Evolutionary conservation across 2,888 invertebrate genomes (phyloP).

Genomic region (Chromoteleia sp.): DNA sequence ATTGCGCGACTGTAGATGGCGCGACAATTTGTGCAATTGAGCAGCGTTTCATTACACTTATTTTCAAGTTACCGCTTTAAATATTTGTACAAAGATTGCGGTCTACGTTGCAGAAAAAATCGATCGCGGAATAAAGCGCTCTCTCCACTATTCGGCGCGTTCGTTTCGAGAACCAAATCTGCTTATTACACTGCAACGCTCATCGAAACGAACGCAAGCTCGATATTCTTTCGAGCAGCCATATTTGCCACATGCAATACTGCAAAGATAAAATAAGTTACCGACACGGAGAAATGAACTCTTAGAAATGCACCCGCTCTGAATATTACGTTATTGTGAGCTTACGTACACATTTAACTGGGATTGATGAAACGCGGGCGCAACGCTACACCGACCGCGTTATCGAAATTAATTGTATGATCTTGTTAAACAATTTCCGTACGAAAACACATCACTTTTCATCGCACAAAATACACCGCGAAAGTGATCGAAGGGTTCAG

Average conservation of each 20-base stretch:
- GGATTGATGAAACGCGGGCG: slow-evolving; percentile 10
- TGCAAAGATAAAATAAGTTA: slow-evolving; percentile 20
- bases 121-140: not conserved
- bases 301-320: slow-evolving; percentile 24
- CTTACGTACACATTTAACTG: slow-evolving; percentile 12
- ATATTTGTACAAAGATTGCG: slow-evolving; percentile 17
- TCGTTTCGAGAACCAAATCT: not conserved
- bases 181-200: not conserved
- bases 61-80: no score
- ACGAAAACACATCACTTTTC: not conserved
- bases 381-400: no score
- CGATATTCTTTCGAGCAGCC: slow-evolving; percentile 26
- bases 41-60: no score
- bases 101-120: slow-evolving; percentile 4
- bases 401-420: no score
- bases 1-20: slow-evolving; percentile 27
- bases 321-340: slow-evolving; percentile 23
- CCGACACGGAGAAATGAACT: slow-evolving; percentile 34
- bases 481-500: not conserved
- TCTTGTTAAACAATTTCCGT: not conserved
- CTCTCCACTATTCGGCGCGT: not conserved
- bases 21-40: slow-evolving; percentile 55
- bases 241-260: slow-evolving; percentile 45
- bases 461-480: not conserved
- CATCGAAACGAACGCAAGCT: not conserved